Evolutionary conservation across 2,113 vertebrate genomes (phyloP), one percentile per base, ranked within the genome.

Genomic region (Xenopus tropicalis): DNA sequence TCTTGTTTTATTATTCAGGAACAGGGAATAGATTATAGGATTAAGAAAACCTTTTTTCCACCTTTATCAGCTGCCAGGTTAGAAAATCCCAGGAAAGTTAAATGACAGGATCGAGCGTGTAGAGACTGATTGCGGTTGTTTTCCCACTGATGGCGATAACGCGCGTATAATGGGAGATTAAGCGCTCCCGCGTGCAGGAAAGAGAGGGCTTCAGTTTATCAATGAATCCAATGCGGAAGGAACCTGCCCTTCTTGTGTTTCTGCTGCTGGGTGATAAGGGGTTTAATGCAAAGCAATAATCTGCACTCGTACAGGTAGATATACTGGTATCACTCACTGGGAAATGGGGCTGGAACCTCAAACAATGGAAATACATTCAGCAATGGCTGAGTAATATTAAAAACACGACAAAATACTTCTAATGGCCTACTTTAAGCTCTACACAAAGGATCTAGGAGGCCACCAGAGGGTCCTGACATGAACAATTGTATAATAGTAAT

Each of bases 201-300:
- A 37, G 10, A 37, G 29, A 19, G 64, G 51, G 14, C 48, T 42
- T 51, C 17, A n/a, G 65, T 66, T 61, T 74, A 67, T 61, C 65
- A 61, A 48, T 21, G 29, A 52, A 68, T 43, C 19, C 65, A 52
- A 54, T 68, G 52, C 23, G 51, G 19, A 54, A 66, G 71, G 54
- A n/a, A 22, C 25, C 54, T 48, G 64, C 70, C n/a, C 22, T 61
- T 20, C 23, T 42, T 62, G 64, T 51, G 56, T 24, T 29, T 44
- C 72, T 74, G 72, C 11, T 16, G 21, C 37, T 51, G 23, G 17
- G n/a, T 51, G 72, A 74, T 74, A 74, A 74, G 63, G 57, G 72
- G 72, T 62, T 74, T 74, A 68, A 52, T 23, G 46, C 51, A 74
- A 52, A 61, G 22, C 68, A 73, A 73, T 73, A 74, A 74, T 68